phyloP scores from a whole-genome alignment of 2,797 vertebrate species.

The Pogoniulus pusillus region DNA sequence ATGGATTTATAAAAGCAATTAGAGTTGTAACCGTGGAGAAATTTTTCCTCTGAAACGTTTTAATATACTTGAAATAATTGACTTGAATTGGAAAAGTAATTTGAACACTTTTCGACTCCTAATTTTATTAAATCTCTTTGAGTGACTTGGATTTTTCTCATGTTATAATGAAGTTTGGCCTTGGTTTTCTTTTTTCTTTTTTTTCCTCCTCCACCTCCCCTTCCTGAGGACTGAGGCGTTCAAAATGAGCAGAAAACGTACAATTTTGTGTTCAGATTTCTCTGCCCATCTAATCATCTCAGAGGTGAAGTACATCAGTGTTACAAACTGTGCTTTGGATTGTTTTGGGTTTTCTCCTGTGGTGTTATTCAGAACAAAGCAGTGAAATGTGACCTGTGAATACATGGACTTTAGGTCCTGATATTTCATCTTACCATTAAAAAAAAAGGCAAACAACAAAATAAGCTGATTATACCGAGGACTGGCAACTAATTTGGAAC shows the following conservation, averaged over 20 bases:
- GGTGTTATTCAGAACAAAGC: slow-evolving; percentile 58
- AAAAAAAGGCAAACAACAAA: neutral
- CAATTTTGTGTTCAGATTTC: slow-evolving; percentile 64
- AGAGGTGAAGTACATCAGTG: slow-evolving; percentile 72
- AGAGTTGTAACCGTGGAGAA: slow-evolving; percentile 73
- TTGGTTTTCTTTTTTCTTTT: neutral
- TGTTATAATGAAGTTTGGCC: slow-evolving; percentile 57
- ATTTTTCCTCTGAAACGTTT: slow-evolving; percentile 76
- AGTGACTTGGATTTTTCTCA: slow-evolving; percentile 67
- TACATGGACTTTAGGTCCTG: slow-evolving; percentile 51
- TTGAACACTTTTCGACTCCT: slow-evolving; percentile 76
- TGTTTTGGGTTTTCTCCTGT: slow-evolving; percentile 65
- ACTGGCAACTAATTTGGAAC: slow-evolving; percentile 64
- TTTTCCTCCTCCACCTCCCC: slow-evolving; percentile 13
- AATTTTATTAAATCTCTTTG: slow-evolving; percentile 75
- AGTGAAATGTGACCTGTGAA: slow-evolving; percentile 56
- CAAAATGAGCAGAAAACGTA: slow-evolving; percentile 54
- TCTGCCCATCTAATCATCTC: slow-evolving; percentile 47
- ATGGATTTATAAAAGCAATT: slow-evolving; percentile 76
- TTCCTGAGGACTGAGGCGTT: slow-evolving; percentile 69
- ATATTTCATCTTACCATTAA: slow-evolving; percentile 62
- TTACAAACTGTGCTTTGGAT: slow-evolving; percentile 69
- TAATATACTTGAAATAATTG: slow-evolving; percentile 79
- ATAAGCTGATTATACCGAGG: slow-evolving; percentile 49
- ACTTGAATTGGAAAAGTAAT: slow-evolving; percentile 74